Evolutionary conservation across 2,113 vertebrate species (phyloP).

Genomic region (Lophius piscatorius): DNA sequence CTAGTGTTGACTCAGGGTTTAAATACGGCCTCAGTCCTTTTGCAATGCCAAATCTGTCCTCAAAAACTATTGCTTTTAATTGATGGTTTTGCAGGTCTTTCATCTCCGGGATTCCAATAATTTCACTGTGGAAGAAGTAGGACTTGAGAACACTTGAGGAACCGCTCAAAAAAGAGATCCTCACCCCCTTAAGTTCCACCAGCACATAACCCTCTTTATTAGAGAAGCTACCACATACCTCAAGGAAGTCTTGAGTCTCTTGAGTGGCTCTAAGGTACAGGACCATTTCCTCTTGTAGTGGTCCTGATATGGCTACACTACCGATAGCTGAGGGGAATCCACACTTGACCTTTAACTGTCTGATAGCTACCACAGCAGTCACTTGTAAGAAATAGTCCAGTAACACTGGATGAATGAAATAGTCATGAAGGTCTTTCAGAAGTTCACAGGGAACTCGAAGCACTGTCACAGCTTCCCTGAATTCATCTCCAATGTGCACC

Average conservation of each 20-base stretch:
- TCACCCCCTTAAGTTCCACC: conserved; percentile 81
- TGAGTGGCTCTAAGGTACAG: conserved; percentile 82
- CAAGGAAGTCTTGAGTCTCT: conserved; percentile 74
- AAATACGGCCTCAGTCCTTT: conserved; percentile 77
- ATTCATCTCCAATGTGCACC: conserved; percentile 80
- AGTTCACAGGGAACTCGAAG: conserved; percentile 78
- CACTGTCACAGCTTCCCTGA: conserved; percentile 83
- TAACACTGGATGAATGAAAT: conserved; percentile 85
- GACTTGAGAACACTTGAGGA: conserved; percentile 67
- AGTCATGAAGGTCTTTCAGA: conserved; percentile 75
- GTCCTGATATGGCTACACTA: conserved; percentile 76
- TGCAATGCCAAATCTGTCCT: conserved; percentile 82
- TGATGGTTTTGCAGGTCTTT: conserved; percentile 14
- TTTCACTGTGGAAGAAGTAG: conserved; percentile 83
- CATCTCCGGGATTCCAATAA: conserved; percentile 33
- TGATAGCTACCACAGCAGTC: conserved; percentile 70
- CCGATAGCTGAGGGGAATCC: conserved; percentile 85
- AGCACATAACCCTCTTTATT: conserved; percentile 79
- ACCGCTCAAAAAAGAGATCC: conserved; percentile 76
- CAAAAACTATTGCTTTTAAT: conserved; percentile 83
- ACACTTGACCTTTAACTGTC: conserved; percentile 42
- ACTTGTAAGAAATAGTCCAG: conserved; percentile 89
- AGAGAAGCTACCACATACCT: conserved; percentile 86
- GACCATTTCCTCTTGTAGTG: conserved; percentile 83
- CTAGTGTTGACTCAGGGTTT: conserved; percentile 69